Conservation (phyloP, 1,140 invertebrate species). For the Amyelois transitella region DNA sequence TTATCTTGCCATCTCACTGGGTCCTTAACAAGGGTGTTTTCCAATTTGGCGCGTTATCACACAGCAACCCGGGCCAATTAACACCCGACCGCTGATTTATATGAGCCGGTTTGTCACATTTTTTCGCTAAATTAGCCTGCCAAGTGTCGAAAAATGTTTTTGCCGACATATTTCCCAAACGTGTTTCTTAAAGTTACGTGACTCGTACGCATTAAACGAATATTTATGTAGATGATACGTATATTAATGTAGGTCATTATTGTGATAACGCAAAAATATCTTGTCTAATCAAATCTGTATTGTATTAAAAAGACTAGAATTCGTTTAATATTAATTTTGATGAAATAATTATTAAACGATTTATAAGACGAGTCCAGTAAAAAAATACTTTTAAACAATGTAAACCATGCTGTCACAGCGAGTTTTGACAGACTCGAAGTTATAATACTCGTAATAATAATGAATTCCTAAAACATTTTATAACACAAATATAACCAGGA, state of each 20-base stretch:
- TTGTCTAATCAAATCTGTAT: too few species aligned
- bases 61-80: constrained; percentile 58
- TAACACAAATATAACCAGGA: too few species aligned
- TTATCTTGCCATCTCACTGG: background rate
- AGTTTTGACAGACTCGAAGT: too few species aligned
- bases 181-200: background rate
- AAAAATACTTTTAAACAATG: too few species aligned
- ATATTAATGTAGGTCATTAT: background rate
- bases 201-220: background rate
- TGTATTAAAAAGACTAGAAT: too few species aligned
- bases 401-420: too few species aligned
- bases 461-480: too few species aligned
- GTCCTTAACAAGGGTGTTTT: background rate
- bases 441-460: too few species aligned
- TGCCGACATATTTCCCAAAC: background rate
- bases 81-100: constrained; percentile 55
- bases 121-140: constrained; percentile 43
- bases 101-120: constrained; percentile 32
- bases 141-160: constrained; percentile 30
- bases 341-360: too few species aligned
- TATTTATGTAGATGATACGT: background rate
- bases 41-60: constrained; percentile 28
- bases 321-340: too few species aligned
- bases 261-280: background rate
- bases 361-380: too few species aligned